A percentile compares a stretch with the other conserved stretches of the same genome.
Conservation (phyloP, 1,140 invertebrate species). For the Leptinotarsa defecta region DNA sequence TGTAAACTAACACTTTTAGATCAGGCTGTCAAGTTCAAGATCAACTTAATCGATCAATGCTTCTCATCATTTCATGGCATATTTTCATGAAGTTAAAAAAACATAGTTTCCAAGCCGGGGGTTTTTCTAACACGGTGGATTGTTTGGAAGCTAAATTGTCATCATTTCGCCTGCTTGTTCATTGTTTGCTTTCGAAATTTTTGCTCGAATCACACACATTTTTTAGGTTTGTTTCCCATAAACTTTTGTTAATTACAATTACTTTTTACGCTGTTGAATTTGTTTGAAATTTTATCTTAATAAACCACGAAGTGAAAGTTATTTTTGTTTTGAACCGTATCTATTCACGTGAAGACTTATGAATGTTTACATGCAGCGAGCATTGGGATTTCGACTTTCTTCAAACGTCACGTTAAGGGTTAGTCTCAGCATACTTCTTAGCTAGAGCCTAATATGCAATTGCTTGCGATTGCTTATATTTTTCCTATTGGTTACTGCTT, state of each 20-base stretch:
- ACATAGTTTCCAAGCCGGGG: too few species aligned
- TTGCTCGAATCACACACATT: background rate
- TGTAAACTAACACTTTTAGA: too few species aligned
- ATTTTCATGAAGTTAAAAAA: too few species aligned
- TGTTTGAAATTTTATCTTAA: conserved; percentile 40
- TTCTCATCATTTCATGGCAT: too few species aligned
- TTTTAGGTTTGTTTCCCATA: conserved; percentile 36
- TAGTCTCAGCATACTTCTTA: conserved; percentile 47
- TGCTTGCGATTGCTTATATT: conserved; percentile 29
- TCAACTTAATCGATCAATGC: too few species aligned
- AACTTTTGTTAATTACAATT: conserved; percentile 34
- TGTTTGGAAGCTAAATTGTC: too few species aligned
- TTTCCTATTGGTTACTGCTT: conserved; percentile 52
- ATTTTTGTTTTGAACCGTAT: conserved; percentile 11
- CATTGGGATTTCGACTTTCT: conserved; percentile 53
- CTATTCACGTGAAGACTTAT: conserved; percentile 30
- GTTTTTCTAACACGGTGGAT: too few species aligned
- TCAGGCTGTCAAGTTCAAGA: too few species aligned
- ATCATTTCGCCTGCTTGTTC: too few species aligned
- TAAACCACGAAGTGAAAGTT: conserved; percentile 27
- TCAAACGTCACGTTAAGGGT: conserved; percentile 54
- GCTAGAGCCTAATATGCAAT: conserved; percentile 41
- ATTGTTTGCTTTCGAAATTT: too few species aligned
- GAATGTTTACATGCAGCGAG: conserved; percentile 54
- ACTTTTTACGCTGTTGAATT: conserved; percentile 35